Evolutionary conservation across 2,113 vertebrate genomes (phyloP).

Genomic region (Globicephala melas): DNA sequence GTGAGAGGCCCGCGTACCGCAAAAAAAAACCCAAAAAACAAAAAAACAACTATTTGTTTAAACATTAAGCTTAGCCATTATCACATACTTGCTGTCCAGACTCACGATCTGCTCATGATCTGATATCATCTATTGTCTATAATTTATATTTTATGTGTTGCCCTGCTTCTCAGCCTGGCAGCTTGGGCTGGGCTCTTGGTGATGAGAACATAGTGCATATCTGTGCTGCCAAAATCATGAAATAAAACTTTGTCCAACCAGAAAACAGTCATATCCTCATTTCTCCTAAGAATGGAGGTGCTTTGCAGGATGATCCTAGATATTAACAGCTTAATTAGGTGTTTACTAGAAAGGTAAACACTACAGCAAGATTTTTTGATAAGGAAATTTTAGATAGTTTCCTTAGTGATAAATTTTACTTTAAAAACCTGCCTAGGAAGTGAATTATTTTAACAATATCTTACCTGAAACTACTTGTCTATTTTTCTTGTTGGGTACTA

Average conservation of each 20-base stretch:
- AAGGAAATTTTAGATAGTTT: not conserved
- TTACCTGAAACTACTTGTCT: not conserved
- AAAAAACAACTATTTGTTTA: slow-evolving; percentile 22
- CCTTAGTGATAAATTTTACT: not conserved
- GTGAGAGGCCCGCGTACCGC: no score
- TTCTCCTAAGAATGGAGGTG: not conserved
- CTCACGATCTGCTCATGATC: not conserved
- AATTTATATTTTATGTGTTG: not conserved
- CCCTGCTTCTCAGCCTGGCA: not conserved
- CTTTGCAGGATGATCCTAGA: not conserved
- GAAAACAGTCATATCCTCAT: not conserved
- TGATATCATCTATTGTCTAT: not conserved
- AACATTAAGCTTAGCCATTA: not conserved
- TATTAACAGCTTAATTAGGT: not conserved
- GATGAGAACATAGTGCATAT: not conserved
- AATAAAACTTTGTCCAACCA: not conserved
- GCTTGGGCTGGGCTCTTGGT: not conserved
- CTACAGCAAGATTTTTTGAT: not conserved
- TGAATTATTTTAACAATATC: not conserved
- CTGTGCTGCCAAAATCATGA: not conserved
- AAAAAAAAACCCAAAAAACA: no score
- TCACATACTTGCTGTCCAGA: not conserved
- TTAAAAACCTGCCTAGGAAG: not conserved
- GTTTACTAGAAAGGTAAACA: not conserved
- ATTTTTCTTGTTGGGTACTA: not conserved